Conservation (phyloP, 2,888 invertebrate species). For the Leuctra nigra region DNA sequence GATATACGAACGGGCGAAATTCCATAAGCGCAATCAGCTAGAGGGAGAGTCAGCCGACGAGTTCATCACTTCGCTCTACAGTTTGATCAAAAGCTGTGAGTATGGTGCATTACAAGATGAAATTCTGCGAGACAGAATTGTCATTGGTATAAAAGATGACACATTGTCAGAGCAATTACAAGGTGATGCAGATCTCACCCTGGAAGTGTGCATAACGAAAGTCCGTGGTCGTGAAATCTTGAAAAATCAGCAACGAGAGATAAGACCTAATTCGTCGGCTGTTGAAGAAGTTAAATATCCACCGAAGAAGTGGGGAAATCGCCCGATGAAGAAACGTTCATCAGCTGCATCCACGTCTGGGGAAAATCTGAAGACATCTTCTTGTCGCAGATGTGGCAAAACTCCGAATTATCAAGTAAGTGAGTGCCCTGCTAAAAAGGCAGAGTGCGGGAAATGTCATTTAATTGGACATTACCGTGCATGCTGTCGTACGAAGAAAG, state of each 20-base stretch:
- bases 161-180: constrained; percentile 31
- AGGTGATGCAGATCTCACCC: constrained; percentile 28
- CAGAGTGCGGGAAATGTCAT: not conserved
- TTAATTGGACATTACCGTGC: not conserved
- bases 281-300: not conserved
- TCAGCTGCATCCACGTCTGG: too few relatives aligned
- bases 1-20: constrained; percentile 30
- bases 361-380: not conserved
- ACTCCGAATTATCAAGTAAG: not conserved
- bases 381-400: not conserved
- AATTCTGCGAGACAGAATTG: constrained; percentile 32
- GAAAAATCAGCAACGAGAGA: constrained; percentile 20
- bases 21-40: constrained; percentile 12
- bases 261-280: not conserved
- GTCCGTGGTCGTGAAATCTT: constrained; percentile 29
- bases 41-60: not conserved
- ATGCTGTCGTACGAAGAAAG: not conserved
- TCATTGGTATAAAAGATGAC: constrained; percentile 31
- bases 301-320: too few relatives aligned
- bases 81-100: constrained; percentile 30
- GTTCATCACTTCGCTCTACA: constrained; percentile 20
- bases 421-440: not conserved
- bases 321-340: too few relatives aligned
- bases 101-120: constrained; percentile 30
- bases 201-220: constrained; percentile 28